These are phyloP conservation scores for Proterorhinus semilunaris DNA, from an alignment of 2,113 vertebrate genomes.

Conservation along the genomic window DNA sequence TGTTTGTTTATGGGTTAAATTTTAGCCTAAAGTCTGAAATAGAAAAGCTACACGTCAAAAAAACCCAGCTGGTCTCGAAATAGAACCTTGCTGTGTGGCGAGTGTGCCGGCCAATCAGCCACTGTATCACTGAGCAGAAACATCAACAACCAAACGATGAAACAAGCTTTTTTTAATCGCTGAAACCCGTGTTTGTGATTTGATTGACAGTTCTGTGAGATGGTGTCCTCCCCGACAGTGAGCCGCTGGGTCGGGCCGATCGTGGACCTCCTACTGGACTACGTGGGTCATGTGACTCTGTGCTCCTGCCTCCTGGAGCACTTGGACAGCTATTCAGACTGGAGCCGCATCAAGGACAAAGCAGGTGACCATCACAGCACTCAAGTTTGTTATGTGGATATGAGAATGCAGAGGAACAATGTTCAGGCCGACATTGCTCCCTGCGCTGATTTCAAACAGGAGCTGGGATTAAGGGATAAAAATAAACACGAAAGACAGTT, in stretches of 20 bases:
- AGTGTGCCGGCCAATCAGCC: too few species aligned
- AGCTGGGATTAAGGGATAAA: background rate
- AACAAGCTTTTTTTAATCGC: too few species aligned
- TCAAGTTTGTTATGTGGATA: too few species aligned
- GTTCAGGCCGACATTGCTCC: background rate
- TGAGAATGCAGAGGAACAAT: background rate
- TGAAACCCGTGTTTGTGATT: background rate
- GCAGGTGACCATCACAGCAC: constrained; percentile 73
- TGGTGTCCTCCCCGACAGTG: constrained; percentile 83
- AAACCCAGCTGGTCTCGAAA: too few species aligned
- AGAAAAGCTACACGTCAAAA: too few species aligned
- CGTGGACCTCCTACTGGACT: constrained; percentile 90
- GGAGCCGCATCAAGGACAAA: constrained; percentile 88
- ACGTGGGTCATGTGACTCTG: constrained; percentile 90
- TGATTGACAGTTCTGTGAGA: constrained; percentile 88
- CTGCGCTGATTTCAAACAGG: too few species aligned
- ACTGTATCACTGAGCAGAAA: too few species aligned
- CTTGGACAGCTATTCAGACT: constrained; percentile 87
- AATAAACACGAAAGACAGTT: too few species aligned
- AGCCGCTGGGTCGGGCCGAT: constrained; percentile 89
- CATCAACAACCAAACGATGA: too few species aligned
- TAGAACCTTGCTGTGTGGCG: too few species aligned
- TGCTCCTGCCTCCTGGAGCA: constrained; percentile 89
- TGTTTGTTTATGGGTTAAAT: too few species aligned
- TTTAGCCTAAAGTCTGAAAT: too few species aligned